Evolutionary conservation across 2,113 vertebrate species (phyloP).

Genomic region (Dasyornis broadbenti): DNA sequence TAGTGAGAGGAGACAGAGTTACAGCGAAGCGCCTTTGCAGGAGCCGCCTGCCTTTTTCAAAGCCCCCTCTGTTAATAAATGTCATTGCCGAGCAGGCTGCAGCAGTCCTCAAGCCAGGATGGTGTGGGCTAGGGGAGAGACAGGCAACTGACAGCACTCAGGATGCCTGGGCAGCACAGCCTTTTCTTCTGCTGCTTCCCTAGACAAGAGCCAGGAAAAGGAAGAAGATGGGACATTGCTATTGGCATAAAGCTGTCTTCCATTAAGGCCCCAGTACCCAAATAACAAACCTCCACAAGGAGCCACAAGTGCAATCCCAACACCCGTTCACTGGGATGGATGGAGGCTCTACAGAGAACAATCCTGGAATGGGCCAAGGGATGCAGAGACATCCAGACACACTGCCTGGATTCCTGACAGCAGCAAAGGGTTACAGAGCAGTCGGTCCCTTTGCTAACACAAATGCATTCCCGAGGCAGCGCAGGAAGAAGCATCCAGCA

Average conservation of each 20-base stretch:
- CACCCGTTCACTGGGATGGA: neutral
- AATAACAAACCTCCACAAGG: neutral
- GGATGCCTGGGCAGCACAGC: neutral
- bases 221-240: accelerated
- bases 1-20: slow-evolving; percentile 11
- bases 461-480: neutral
- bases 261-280: neutral
- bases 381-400: neutral
- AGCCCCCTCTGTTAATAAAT: slow-evolving; percentile 58
- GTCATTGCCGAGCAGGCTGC: slow-evolving; percentile 30
- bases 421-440: slow-evolving; percentile 23
- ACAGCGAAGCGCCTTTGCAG: slow-evolving; percentile 1
- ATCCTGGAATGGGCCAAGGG: neutral
- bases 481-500: slow-evolving; percentile 8
- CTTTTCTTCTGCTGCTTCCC: neutral
- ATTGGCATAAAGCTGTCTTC: neutral
- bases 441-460: neutral
- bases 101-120: neutral
- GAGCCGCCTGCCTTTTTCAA: slow-evolving; percentile 57
- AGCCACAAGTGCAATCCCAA: neutral
- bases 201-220: neutral
- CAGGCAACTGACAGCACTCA: neutral
- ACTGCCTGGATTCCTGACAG: neutral
- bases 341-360: neutral
- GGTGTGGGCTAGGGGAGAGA: neutral